phyloP scores from a whole-genome alignment of 92 coral and sea anemone species.

The Siderastrea siderea region DNA sequence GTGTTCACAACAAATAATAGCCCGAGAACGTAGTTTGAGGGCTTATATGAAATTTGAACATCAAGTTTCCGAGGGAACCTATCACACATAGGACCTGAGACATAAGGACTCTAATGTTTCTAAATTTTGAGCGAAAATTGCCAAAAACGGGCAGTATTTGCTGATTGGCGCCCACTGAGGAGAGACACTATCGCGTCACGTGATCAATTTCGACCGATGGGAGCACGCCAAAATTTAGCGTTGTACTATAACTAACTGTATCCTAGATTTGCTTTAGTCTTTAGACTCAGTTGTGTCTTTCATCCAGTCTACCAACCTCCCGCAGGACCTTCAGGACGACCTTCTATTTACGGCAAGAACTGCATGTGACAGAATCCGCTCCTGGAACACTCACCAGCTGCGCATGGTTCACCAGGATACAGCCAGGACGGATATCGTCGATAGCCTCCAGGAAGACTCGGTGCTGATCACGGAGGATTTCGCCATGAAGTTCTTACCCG shows the following conservation, averaged over 20 bases:
- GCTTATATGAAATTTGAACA: too few relatives aligned
- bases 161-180: too few relatives aligned
- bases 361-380: conserved; percentile 40
- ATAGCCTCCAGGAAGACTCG: conserved; percentile 29
- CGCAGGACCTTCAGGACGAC: conserved; percentile 46
- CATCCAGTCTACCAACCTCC: conserved; percentile 35
- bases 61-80: too few relatives aligned
- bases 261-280: conserved; percentile 1
- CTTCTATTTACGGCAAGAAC: conserved; percentile 45
- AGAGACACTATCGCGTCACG: too few relatives aligned
- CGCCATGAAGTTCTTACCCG: conserved; percentile 70
- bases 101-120: too few relatives aligned
- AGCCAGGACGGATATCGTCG: conserved; percentile 47
- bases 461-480: conserved; percentile 50
- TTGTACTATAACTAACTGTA: conserved; percentile 6
- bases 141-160: too few relatives aligned
- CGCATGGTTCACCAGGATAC: conserved; percentile 54
- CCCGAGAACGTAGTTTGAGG: not conserved
- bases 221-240: too few relatives aligned
- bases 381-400: conserved; percentile 48
- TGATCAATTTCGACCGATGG: too few relatives aligned
- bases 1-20: too few relatives aligned
- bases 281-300: conserved; percentile 32
- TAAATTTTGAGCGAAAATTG: too few relatives aligned
- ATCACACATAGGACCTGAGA: too few relatives aligned